Percentiles rank a stretch among this genome's conserved stretches.
These are phyloP conservation scores for Mustela nigripes DNA, from an alignment of 2,113 vertebrate species.

Conservation along the genomic window DNA sequence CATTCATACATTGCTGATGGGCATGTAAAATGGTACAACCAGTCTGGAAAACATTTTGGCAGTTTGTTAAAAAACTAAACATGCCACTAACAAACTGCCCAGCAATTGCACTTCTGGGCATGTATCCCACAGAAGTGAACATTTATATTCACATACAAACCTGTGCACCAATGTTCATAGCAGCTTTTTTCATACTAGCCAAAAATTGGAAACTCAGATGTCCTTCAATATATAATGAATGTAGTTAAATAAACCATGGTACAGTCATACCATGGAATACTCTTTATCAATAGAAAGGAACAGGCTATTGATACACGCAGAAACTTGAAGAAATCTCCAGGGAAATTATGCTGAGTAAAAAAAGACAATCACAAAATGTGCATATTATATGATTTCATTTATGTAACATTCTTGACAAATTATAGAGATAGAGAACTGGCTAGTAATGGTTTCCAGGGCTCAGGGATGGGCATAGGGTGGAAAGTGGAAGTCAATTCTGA, in stretches of 20 bases:
- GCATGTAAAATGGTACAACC: neutral
- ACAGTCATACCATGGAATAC: slow-evolving; percentile 12
- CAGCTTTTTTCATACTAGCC: slow-evolving; percentile 11
- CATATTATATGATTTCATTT: neutral
- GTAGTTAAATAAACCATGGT: slow-evolving; percentile 18
- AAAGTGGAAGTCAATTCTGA: neutral
- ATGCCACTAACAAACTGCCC: neutral
- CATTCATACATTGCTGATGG: neutral
- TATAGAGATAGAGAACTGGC: neutral
- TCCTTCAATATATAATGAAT: slow-evolving; percentile 1
- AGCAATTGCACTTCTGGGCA: slow-evolving; percentile 14
- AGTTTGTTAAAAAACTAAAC: slow-evolving; percentile 48
- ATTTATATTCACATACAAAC: slow-evolving; percentile 40
- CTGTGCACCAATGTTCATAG: neutral
- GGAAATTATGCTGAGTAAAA: neutral
- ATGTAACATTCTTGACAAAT: neutral
- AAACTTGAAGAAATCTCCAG: neutral
- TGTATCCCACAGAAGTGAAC: slow-evolving; percentile 59
- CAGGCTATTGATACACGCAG: neutral
- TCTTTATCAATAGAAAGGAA: neutral
- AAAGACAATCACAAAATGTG: neutral
- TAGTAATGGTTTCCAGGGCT: neutral
- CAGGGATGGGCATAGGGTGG: neutral
- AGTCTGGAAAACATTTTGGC: slow-evolving; percentile 30
- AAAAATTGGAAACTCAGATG: neutral